Conservation (phyloP, 1,140 invertebrate genomes). For the Sesamia nonagrioides region DNA sequence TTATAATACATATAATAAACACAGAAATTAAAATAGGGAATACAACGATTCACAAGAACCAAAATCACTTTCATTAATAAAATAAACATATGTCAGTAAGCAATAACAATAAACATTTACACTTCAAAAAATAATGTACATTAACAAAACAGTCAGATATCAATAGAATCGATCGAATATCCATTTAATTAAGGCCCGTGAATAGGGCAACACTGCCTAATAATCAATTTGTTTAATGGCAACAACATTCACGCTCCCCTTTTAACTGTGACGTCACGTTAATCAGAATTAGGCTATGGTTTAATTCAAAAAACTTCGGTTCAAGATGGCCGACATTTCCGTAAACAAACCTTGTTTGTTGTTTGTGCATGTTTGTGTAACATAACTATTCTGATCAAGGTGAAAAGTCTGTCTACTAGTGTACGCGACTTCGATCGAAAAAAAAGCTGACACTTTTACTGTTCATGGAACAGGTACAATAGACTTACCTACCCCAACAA, state of each 20-base stretch:
- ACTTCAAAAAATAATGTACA: slow-evolving; percentile 22
- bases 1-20: no score
- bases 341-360: neutral
- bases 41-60: neutral
- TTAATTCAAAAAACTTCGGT: slow-evolving; percentile 11
- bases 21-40: neutral
- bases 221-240: slow-evolving; percentile 73
- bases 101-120: neutral
- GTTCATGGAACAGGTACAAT: neutral
- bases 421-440: neutral
- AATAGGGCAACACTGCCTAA: slow-evolving; percentile 60
- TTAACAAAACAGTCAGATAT: slow-evolving; percentile 45
- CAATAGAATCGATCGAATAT: slow-evolving; percentile 61
- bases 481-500: no score
- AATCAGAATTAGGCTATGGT: slow-evolving; percentile 43
- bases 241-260: slow-evolving; percentile 58
- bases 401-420: neutral
- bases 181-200: slow-evolving; percentile 62
- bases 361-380: slow-evolving; percentile 1
- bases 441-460: neutral
- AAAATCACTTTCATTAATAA: neutral
- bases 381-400: slow-evolving; percentile 4
- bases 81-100: neutral
- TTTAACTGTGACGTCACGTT: slow-evolving; percentile 44
- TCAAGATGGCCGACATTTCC: neutral